phyloP scores from a whole-genome alignment of 2,797 vertebrate species.

The Melanotaenia trifasciata region DNA sequence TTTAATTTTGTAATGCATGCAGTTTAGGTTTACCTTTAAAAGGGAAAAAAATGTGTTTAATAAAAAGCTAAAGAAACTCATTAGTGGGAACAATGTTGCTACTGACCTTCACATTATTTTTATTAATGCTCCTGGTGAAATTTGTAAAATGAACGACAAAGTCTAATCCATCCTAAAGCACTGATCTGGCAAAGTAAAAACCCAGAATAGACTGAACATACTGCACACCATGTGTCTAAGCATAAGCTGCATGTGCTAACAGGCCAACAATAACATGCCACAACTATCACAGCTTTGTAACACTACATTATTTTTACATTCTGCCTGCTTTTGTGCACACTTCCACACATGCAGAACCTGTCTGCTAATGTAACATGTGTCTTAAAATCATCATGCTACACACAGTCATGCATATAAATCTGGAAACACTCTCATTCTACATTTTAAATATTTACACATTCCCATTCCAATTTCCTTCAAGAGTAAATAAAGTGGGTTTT shows the following conservation, averaged over 20 bases:
- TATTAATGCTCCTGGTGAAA: background rate
- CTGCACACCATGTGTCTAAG: slow-evolving; percentile 44
- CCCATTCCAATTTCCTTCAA: background rate
- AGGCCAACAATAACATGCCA: slow-evolving; percentile 42
- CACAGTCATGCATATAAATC: background rate
- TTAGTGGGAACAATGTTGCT: background rate
- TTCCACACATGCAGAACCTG: background rate
- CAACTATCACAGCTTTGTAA: slow-evolving; percentile 26
- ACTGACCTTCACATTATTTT: background rate
- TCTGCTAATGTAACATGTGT: background rate
- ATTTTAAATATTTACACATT: background rate
- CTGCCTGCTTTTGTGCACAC: slow-evolving; percentile 18
- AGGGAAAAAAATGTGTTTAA: background rate
- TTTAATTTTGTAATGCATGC: too few relatives aligned
- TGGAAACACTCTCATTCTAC: too few relatives aligned
- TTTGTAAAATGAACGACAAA: background rate
- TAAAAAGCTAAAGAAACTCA: background rate
- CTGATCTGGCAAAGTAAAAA: slow-evolving; percentile 13
- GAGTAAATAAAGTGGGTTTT: too few relatives aligned
- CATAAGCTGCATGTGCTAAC: slow-evolving; percentile 48
- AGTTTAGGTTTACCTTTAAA: too few relatives aligned
- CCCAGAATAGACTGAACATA: slow-evolving; percentile 39
- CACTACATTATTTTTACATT: slow-evolving; percentile 42
- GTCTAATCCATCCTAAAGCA: background rate
- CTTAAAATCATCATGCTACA: slow-evolving; percentile 7